These are phyloP conservation scores for Bambusicola thoracicus DNA, from an alignment of 2,113 vertebrate genomes.

Conservation along the genomic window DNA sequence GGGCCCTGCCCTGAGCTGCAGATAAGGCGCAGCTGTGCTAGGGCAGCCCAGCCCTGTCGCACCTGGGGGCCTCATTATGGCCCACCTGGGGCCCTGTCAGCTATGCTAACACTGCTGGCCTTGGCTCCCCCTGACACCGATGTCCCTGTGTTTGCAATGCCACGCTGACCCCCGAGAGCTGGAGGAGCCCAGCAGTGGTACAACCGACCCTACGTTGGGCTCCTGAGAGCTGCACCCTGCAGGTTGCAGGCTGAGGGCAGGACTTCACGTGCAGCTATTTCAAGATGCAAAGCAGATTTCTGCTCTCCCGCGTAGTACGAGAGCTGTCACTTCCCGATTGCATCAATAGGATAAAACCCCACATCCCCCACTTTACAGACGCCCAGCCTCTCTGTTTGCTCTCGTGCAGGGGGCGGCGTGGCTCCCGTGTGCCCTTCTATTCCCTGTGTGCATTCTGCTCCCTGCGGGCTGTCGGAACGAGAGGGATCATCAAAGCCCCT, in stretches of 20 bases:
- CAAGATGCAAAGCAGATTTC: neutral
- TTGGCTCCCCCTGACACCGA: no score
- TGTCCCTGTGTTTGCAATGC: no score
- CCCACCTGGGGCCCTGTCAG: no score
- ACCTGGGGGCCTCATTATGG: no score
- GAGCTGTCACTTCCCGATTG: neutral
- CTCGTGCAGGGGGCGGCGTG: neutral
- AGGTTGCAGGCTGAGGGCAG: neutral
- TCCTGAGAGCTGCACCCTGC: neutral
- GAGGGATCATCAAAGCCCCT: neutral
- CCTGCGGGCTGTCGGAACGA: neutral
- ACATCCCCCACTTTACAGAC: accelerated
- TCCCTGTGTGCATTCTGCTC: neutral
- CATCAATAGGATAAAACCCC: neutral
- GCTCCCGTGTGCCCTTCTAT: neutral
- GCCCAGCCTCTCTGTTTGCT: neutral
- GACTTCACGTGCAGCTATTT: neutral
- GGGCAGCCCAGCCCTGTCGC: no score
- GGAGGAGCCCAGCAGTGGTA: no score
- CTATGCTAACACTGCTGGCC: no score
- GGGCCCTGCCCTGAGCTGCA: no score
- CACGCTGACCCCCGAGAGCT: no score
- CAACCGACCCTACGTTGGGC: neutral
- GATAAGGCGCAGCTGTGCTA: no score
- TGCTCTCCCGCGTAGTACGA: neutral